Evolutionary conservation across 53 echinoderm and acorn worm genomes (phyloP).

Genomic region (Arbacia lixula): DNA sequence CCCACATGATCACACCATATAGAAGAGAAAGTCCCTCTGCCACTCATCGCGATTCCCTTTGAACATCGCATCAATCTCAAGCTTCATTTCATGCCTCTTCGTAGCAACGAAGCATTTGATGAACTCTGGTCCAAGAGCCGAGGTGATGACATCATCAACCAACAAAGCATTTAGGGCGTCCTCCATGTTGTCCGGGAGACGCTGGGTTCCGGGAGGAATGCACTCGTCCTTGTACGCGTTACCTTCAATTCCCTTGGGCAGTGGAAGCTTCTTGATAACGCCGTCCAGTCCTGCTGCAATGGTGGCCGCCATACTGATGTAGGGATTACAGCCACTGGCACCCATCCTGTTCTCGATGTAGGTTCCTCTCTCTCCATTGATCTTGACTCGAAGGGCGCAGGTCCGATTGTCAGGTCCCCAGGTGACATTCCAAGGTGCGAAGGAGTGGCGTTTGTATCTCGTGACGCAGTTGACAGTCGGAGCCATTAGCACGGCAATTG

Average conservation of each 20-base stretch:
- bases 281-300: slow-evolving; percentile 75
- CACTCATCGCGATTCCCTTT: slow-evolving; percentile 47
- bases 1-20: slow-evolving; percentile 48
- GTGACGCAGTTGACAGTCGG: slow-evolving; percentile 70
- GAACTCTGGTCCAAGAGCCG: slow-evolving; percentile 76
- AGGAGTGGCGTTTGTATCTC: slow-evolving; percentile 29
- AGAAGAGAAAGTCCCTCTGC: slow-evolving; percentile 59
- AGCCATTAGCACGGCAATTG: slow-evolving; percentile 59
- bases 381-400: slow-evolving; percentile 58
- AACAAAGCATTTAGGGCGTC: slow-evolving; percentile 71
- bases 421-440: slow-evolving; percentile 64
- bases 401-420: slow-evolving; percentile 76
- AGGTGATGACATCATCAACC: slow-evolving; percentile 59
- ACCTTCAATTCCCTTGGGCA: slow-evolving; percentile 63
- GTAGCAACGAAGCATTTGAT: slow-evolving; percentile 69
- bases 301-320: slow-evolving; percentile 67
- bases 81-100: slow-evolving; percentile 58
- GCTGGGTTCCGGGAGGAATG: slow-evolving; percentile 43
- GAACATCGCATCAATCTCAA: slow-evolving; percentile 52
- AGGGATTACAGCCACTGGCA: slow-evolving; percentile 64
- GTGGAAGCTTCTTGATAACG: slow-evolving; percentile 62
- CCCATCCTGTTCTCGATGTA: slow-evolving; percentile 75
- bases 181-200: slow-evolving; percentile 61
- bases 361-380: slow-evolving; percentile 63
- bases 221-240: slow-evolving; percentile 44